These are phyloP conservation scores for Cariama cristata DNA, from an alignment of 2,113 vertebrate genomes.

Conservation along the genomic window DNA sequence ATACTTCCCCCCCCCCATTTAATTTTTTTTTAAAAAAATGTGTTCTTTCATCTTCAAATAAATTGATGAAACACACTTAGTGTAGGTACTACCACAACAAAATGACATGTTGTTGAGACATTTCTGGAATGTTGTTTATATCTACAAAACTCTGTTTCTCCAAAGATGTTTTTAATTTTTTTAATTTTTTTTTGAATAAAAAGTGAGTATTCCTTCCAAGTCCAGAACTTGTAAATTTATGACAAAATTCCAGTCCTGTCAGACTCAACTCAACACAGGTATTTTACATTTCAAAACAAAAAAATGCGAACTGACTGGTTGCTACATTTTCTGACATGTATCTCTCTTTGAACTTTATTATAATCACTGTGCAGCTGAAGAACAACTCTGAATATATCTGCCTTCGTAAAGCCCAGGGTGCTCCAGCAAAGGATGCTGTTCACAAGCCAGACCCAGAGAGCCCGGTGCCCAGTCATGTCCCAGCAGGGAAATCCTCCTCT, in stretches of 20 bases:
- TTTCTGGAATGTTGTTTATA: neutral
- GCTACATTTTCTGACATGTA: conserved; percentile 8
- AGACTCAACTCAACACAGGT: neutral
- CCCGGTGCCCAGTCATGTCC: neutral
- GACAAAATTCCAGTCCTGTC: neutral
- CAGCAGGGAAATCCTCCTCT: neutral
- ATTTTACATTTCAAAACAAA: conserved; percentile 35
- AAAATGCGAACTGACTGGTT: neutral
- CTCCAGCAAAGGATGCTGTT: neutral
- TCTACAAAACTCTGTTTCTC: neutral
- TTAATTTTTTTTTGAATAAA: neutral
- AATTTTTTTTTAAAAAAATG: neutral
- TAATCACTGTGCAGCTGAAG: neutral
- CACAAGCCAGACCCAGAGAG: neutral
- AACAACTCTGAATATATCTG: neutral
- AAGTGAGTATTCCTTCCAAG: neutral
- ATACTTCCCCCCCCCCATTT: neutral
- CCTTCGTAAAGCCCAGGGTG: neutral
- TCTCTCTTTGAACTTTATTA: neutral
- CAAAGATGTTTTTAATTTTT: neutral
- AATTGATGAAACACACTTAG: neutral
- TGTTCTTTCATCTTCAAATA: neutral
- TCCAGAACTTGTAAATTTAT: neutral
- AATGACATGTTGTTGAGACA: neutral
- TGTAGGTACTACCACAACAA: neutral